Evolutionary conservation across 2,113 vertebrate genomes (phyloP).

Genomic region (Ictidomys tridecemlineatus): DNA sequence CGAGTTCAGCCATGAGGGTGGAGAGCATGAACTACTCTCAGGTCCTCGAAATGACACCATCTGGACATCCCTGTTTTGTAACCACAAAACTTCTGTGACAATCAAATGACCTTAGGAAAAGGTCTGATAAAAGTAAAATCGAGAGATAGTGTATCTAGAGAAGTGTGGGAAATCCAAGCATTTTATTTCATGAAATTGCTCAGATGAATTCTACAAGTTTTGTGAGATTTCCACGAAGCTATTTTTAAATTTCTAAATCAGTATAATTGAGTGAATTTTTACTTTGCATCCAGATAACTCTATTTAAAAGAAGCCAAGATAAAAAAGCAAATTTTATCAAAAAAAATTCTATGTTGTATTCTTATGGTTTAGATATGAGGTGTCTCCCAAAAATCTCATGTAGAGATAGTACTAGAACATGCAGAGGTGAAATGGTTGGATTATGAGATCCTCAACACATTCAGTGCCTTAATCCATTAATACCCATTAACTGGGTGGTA

Average conservation of each 20-base stretch:
- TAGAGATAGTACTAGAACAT: too few species aligned
- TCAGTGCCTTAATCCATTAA: too few species aligned
- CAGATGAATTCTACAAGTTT: not conserved
- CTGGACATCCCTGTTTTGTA: not conserved
- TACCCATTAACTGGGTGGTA: too few species aligned
- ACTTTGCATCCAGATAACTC: conserved; percentile 11
- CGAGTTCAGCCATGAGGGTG: not conserved
- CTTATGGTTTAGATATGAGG: too few species aligned
- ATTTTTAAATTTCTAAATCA: conserved; percentile 9
- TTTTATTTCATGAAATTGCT: conserved; percentile 16
- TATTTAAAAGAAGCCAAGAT: not conserved
- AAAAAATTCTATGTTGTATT: not conserved
- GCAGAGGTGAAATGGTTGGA: too few species aligned
- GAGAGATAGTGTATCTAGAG: not conserved
- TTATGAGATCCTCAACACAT: too few species aligned
- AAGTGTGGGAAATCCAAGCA: not conserved
- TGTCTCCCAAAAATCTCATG: too few species aligned
- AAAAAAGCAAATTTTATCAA: not conserved
- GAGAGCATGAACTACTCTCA: not conserved
- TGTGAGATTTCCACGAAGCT: not conserved
- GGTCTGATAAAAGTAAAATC: not conserved
- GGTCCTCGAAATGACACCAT: not conserved
- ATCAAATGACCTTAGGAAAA: not conserved
- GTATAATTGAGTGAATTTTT: not conserved
- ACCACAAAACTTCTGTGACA: not conserved